A percentile compares a stretch with the other conserved stretches of the same genome.
phyloP scores from a whole-genome alignment of 2,797 vertebrate genomes.

The Brotula barbata region DNA sequence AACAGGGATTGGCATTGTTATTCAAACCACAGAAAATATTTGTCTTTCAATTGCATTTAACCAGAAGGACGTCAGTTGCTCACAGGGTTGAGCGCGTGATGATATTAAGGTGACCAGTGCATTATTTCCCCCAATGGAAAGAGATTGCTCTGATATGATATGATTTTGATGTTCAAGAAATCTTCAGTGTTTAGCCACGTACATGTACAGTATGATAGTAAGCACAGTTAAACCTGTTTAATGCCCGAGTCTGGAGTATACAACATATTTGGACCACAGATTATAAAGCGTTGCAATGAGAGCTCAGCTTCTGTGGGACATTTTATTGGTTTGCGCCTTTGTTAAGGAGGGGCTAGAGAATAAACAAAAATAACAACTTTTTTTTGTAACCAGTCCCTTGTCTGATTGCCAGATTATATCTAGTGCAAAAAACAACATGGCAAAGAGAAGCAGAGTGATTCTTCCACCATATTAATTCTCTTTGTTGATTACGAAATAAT shows the following conservation, averaged over 20 bases:
- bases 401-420: too few relatives aligned
- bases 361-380: too few relatives aligned
- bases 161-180: constrained; percentile 55
- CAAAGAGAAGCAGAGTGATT: too few relatives aligned
- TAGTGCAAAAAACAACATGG: too few relatives aligned
- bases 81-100: constrained; percentile 66
- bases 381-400: too few relatives aligned
- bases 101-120: constrained; percentile 58
- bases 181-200: constrained; percentile 46
- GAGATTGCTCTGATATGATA: constrained; percentile 27
- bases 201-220: constrained; percentile 6
- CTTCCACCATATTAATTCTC: neutral
- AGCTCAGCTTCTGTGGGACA: too few relatives aligned
- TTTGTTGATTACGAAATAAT: neutral
- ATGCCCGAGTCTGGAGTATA: too few relatives aligned
- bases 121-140: constrained; percentile 42
- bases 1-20: constrained; percentile 72
- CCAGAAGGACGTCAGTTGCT: constrained; percentile 50
- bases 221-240: constrained; percentile 19
- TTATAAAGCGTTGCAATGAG: too few relatives aligned
- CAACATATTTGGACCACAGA: too few relatives aligned
- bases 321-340: too few relatives aligned
- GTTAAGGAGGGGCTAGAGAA: too few relatives aligned
- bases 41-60: constrained; percentile 41
- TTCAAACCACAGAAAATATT: constrained; percentile 58